phyloP scores from a whole-genome alignment of 1,140 invertebrate species.

The Atta colombica region DNA sequence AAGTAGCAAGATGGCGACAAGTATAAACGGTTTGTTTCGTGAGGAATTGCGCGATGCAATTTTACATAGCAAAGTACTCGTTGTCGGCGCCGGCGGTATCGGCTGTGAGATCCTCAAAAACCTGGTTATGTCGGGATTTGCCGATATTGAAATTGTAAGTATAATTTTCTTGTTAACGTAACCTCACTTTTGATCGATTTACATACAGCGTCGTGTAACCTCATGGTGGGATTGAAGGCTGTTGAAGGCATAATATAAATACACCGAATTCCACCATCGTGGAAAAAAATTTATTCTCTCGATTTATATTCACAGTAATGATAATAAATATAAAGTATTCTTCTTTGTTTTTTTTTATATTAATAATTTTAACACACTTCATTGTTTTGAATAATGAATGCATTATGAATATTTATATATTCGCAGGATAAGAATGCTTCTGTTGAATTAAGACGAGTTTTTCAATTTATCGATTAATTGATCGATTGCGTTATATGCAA shows the following conservation, averaged over 20 bases:
- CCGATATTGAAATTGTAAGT: constrained; percentile 97
- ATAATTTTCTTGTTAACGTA: constrained; percentile 39
- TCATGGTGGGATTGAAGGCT: too few species aligned
- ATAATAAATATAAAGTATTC: neutral
- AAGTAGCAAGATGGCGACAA: constrained; percentile 88
- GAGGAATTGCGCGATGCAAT: constrained; percentile 87
- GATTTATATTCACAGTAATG: neutral
- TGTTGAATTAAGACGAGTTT: too few species aligned
- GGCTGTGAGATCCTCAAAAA: constrained; percentile 99
- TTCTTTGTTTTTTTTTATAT: neutral
- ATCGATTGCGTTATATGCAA: too few species aligned
- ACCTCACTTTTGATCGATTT: constrained; percentile 53
- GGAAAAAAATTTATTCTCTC: too few species aligned
- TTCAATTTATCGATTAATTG: too few species aligned
- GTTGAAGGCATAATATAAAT: too few species aligned
- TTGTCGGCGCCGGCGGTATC: constrained; percentile 99
- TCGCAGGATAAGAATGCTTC: too few species aligned
- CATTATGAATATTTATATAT: too few species aligned
- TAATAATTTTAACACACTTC: neutral
- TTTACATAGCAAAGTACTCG: constrained; percentile 89
- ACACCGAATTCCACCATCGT: too few species aligned
- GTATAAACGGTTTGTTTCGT: constrained; percentile 89
- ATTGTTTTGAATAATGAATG: neutral
- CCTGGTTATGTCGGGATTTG: constrained; percentile 97
- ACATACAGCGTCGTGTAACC: too few species aligned